Conservation (phyloP, 2,888 invertebrate species). For the Sarcophaga subvicina region DNA sequence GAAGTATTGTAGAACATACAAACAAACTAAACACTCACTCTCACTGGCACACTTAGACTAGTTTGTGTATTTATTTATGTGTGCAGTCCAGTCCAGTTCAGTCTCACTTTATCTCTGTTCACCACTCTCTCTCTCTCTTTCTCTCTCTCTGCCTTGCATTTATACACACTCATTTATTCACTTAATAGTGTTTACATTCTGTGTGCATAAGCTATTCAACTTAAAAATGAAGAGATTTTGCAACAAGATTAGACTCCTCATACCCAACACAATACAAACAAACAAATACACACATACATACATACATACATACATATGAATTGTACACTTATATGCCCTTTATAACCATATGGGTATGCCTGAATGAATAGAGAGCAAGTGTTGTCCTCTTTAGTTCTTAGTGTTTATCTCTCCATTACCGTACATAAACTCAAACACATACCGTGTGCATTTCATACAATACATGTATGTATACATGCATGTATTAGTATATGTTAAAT, state of each 20-base stretch:
- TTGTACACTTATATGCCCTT: not conserved
- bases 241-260: slow-evolving; percentile 31
- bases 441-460: not conserved
- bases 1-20: not conserved
- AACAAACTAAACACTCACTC: not conserved
- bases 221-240: slow-evolving; percentile 47
- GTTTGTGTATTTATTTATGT: too few relatives aligned
- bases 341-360: not conserved
- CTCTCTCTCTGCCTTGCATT: not conserved
- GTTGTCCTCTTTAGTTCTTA: not conserved
- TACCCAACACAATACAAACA: slow-evolving; percentile 13
- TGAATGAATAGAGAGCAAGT: not conserved
- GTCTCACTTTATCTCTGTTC: not conserved
- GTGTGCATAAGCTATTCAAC: slow-evolving; percentile 43
- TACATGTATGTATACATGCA: not conserved
- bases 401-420: not conserved
- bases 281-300: not conserved
- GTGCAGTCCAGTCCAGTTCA: too few relatives aligned
- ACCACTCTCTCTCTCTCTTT: not conserved
- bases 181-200: slow-evolving; percentile 37
- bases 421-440: not conserved
- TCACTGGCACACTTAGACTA: not conserved
- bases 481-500: not conserved
- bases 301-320: not conserved
- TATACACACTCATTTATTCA: not conserved